Evolutionary conservation across 2,797 vertebrate species (phyloP), one percentile per base, ranked within the genome.

Genomic region (Microctenopoma steveboyesi): DNA sequence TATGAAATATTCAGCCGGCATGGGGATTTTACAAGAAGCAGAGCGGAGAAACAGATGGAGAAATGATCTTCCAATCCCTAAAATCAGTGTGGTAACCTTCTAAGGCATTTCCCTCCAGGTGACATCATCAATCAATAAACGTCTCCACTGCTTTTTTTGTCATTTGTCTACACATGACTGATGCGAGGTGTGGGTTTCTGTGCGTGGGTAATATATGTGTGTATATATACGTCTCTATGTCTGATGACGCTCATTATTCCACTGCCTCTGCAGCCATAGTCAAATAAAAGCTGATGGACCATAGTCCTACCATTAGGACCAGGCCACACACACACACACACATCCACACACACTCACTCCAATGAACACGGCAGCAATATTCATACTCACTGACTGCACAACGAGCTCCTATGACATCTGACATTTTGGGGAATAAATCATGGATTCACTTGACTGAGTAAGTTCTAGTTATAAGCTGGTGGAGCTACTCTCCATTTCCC

Each of bases 51-150:
- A 82, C 87, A 89, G 81, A 90, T 86, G 86, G 84, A 79, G 80
- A 73, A 91, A 76, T 84, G 74, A 91, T 85, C 83, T 69, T 59
- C 63, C 62, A 69, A 61, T 80, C 73, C 75, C 64, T 22, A 71
- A 85, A 79, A 83, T 28, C 76, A 66, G 69, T 49, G 3, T 81
- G 77, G 79, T 74, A 88, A 85, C 83, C 86, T 83, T 84, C 75
- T 72, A 69, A 89, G 84, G 84, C 84, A 84, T 88, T 22, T 83
- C 82, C 75, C 79, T 72, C 65, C 72, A 80, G 79, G 87, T 90
- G 88, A 91, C 83, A 89, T 90, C 88, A 89, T 88, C 83, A 81
- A 91, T 90, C 88, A 91, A 90, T 89, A 86, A 88, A 86, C 48
- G 74, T 65, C 81, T 61, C 50, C 63, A 16, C 4, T 22, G 28